Evolutionary conservation across 1,140 invertebrate species (phyloP), one percentile per base, ranked within the genome.

Genomic region (Musca domestica): DNA sequence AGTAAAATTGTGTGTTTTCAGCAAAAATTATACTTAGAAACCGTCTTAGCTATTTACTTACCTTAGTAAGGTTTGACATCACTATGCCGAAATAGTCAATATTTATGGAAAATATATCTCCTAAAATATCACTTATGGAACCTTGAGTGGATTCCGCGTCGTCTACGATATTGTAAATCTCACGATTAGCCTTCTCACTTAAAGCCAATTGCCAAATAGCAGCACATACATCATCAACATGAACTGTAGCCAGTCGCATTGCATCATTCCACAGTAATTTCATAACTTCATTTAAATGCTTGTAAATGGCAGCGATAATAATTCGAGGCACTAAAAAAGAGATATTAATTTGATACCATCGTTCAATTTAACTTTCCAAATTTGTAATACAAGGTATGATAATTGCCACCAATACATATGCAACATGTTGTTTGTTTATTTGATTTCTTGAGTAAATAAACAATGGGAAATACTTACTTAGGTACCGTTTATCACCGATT

Each of bases 181-280:
- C 85, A 0, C 86, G 83, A 51, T 75, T 73, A n/a, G 84, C 82
- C 56, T 83, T 82, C 0, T 81, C 74, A 23, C 71, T 76, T 23
- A 72, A 76, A 14, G 80, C 81, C 27, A 87, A 73, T 22, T 81
- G 74, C 89, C 91, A 94, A 70, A 93, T 87, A 41, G 93, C 94
- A 67, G 88, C 83, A 76, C 88, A 92, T 12, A 96, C 83, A 83
- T 97, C 95, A 48, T 83, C 80, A 0, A 95, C 92, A 81, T 96
- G 93, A 46, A 96, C 88, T 1, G 94, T 96, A 80, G 95, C 94
- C 85, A 95, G 89, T 73, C 90, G 88, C 61, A 96, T 84, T 67
- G 93, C 88, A 47, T 90, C 88, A 65, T 90, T 92, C 94, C 94
- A 96, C 25, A 96, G 84, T 51, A 96, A 85, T 81, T 95, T 94